phyloP scores from a whole-genome alignment of 2,797 vertebrate species.

The Gobio occitaniae region DNA sequence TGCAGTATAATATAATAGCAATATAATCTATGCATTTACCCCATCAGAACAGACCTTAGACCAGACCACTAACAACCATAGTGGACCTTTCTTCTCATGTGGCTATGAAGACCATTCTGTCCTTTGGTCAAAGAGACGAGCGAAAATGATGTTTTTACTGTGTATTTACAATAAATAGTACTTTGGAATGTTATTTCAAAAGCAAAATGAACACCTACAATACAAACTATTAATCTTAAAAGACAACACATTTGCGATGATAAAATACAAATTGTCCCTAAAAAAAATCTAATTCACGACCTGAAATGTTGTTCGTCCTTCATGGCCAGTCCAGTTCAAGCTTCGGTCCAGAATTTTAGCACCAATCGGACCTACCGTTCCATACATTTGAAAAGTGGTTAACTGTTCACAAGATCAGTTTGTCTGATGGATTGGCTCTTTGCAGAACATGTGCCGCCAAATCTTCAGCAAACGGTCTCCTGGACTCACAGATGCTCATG shows the following conservation, averaged over 20 bases:
- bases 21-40: neutral
- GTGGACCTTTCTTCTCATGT: neutral
- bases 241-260: neutral
- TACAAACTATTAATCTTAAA: conserved; percentile 21
- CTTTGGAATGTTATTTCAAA: conserved; percentile 28
- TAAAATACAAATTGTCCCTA: conserved; percentile 20
- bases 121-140: neutral
- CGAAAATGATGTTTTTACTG: neutral
- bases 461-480: neutral
- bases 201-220: conserved; percentile 17
- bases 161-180: conserved; percentile 40
- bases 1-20: neutral
- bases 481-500: conserved; percentile 30
- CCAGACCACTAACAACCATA: no score
- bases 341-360: neutral
- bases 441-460: neutral
- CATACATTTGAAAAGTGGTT: conserved; percentile 15
- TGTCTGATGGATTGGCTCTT: neutral
- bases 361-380: conserved; percentile 1
- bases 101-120: neutral
- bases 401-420: neutral
- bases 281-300: conserved; percentile 1
- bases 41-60: neutral
- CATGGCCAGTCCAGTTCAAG: conserved; percentile 6
- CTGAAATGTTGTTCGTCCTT: neutral